Base-by-base conservation (phyloP, 2,797 vertebrate species). In the Gobio occitaniae region DNA sequence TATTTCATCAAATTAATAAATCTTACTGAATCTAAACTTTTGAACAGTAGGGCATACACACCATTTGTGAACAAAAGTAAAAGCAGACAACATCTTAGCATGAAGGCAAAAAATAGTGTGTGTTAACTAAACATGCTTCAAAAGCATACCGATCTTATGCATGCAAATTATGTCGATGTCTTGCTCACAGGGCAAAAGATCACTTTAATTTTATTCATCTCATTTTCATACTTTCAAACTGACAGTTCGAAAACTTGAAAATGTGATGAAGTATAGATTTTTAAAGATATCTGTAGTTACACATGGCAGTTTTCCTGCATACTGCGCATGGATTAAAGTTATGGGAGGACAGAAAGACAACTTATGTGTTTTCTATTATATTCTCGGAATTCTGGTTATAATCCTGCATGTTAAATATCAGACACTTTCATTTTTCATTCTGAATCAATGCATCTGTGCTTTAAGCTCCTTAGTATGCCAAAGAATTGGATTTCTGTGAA, bases 381-480 rank as follows among this genome's bases (percentile, higher is more conserved):
- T 86, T 80, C 75, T 76, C 3, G 74, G 83, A 87, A 87, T 83
- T 84, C 90, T 91, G 88, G 87, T 88, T 88, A 92, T 94, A 94
- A 95, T 94, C 93, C 93, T 21, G 91, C 89, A 90, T 65, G 88
- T 92, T 93, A 92, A 90, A 93, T 92, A 94, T 93, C 93, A 93
- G 93, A 94, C 87, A 88, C 87, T 94, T 94, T 94, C 92, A 94
- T 95, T 94, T 93, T 90, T 91, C 92, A 91, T 91, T 92, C 91
- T 91, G 91, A 92, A 93, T 91, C 92, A 93, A 94, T 94, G 93
- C 92, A 94, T 93, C 93, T 93, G 90, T 93, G 91, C 94, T 94
- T 94, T 95, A 96, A 96, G 94, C 94, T 92, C 95, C 95, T 95
- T 95, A 94, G 93, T 93, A 93, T 91, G 93, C 92, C 90, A 92